Percentiles rank a stretch among this genome's conserved stretches.
phyloP scores from a whole-genome alignment of 1,140 invertebrate genomes.

The Homalodisca vitripennis region DNA sequence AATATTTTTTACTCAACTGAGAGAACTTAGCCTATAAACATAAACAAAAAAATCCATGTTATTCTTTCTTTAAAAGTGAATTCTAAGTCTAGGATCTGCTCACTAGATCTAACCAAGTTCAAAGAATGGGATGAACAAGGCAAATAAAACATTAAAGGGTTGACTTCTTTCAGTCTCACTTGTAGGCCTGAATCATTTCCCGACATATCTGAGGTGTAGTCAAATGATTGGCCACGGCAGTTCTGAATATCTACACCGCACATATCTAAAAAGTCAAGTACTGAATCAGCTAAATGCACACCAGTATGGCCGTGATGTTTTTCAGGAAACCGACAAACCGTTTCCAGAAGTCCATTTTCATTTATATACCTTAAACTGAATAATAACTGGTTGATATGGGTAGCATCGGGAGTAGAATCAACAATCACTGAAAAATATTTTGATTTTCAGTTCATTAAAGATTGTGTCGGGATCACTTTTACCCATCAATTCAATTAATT shows the following conservation, averaged over 20 bases:
- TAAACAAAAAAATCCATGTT: neutral
- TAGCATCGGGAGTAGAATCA: neutral
- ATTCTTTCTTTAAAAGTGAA: neutral
- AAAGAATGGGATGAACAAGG: neutral
- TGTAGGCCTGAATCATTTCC: neutral
- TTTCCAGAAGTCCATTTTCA: neutral
- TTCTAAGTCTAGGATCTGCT: neutral
- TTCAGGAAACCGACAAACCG: neutral
- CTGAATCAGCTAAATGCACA: neutral
- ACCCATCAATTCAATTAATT: no score
- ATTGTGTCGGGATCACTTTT: neutral
- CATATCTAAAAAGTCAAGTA: constrained; percentile 2
- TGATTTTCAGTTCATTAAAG: neutral
- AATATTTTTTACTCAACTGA: neutral
- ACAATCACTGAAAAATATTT: neutral
- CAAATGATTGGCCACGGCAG: no score
- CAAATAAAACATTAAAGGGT: neutral
- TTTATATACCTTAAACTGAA: constrained; percentile 1
- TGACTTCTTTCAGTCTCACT: no score
- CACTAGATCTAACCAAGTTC: neutral
- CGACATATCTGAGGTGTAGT: neutral
- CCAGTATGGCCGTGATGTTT: constrained; percentile 1
- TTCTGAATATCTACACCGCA: neutral
- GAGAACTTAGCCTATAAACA: neutral
- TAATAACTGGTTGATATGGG: neutral